Conservation (phyloP, 2,888 invertebrate species). For the Ornithoptera priamus region DNA sequence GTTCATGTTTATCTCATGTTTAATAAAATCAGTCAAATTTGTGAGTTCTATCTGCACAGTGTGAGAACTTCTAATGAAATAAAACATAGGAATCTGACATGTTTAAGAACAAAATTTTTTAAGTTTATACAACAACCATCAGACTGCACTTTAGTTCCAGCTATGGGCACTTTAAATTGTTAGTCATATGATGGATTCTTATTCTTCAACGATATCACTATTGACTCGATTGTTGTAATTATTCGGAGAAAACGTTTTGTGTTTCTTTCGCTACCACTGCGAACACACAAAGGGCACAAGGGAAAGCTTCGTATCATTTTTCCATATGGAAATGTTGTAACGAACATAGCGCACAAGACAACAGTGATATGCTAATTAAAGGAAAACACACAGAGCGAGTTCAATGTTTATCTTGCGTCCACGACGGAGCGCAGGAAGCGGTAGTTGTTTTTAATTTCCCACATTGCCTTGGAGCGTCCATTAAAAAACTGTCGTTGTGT, state of each 20-base stretch:
- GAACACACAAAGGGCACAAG: slow-evolving; percentile 41
- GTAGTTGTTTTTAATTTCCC: slow-evolving; percentile 47
- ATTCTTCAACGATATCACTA: too few species aligned
- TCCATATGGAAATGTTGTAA: slow-evolving; percentile 78
- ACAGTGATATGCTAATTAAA: slow-evolving; percentile 79
- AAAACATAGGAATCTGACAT: too few species aligned
- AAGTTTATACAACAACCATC: too few species aligned
- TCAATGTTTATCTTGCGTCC: slow-evolving; percentile 68
- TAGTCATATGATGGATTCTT: too few species aligned
- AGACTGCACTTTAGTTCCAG: too few species aligned
- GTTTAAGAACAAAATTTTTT: too few species aligned
- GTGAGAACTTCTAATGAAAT: too few species aligned
- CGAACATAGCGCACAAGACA: slow-evolving; percentile 71
- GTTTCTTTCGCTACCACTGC: slow-evolving; percentile 4
- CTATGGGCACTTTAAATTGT: too few species aligned
- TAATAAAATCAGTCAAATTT: neutral
- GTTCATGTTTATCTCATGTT: neutral
- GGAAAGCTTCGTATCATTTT: slow-evolving; percentile 73
- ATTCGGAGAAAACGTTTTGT: neutral
- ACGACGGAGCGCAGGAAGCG: slow-evolving; percentile 53
- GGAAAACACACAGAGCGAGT: slow-evolving; percentile 69
- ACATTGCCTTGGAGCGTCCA: slow-evolving; percentile 8
- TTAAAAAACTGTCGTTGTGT: slow-evolving; percentile 10
- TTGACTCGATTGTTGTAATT: too few species aligned
- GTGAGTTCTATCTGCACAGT: too few species aligned